These are phyloP conservation scores for Aphelinus atriplicis DNA, from an alignment of 1,140 invertebrate species.

Conservation along the genomic window DNA sequence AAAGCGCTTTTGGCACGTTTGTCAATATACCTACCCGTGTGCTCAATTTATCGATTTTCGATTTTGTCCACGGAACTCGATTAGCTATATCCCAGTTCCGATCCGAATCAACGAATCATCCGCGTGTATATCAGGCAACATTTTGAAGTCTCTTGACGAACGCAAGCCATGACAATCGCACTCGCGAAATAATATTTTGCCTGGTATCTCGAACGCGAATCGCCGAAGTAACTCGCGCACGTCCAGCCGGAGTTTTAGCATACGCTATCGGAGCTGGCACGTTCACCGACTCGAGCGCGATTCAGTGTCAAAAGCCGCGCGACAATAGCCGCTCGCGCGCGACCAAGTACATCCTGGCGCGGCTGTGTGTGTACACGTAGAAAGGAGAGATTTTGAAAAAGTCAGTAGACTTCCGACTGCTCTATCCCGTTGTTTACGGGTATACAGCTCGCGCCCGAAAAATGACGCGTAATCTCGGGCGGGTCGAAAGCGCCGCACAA, in stretches of 20 bases:
- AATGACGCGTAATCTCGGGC: background rate
- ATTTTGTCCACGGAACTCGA: too few relatives aligned
- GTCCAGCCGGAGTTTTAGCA: background rate
- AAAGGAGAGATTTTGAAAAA: background rate
- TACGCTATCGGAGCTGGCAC: slow-evolving; percentile 11
- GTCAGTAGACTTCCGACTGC: background rate
- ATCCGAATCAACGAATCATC: too few relatives aligned
- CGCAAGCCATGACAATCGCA: too few relatives aligned
- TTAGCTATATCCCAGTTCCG: too few relatives aligned
- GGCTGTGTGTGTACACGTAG: background rate
- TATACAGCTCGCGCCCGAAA: background rate
- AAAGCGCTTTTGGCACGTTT: too few relatives aligned
- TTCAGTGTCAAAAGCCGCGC: background rate
- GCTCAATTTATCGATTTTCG: too few relatives aligned
- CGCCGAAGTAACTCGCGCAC: background rate
- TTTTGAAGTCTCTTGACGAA: too few relatives aligned
- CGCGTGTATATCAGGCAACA: too few relatives aligned
- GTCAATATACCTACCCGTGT: too few relatives aligned
- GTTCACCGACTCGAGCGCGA: background rate
- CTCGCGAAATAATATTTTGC: too few relatives aligned
- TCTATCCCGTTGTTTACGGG: slow-evolving; percentile 25
- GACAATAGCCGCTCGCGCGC: background rate
- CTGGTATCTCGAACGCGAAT: too few relatives aligned
- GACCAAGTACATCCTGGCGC: background rate
- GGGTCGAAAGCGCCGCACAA: slow-evolving; percentile 31